Evolutionary conservation across 2,113 vertebrate genomes (phyloP).

Genomic region (Salvelinus sp.): DNA sequence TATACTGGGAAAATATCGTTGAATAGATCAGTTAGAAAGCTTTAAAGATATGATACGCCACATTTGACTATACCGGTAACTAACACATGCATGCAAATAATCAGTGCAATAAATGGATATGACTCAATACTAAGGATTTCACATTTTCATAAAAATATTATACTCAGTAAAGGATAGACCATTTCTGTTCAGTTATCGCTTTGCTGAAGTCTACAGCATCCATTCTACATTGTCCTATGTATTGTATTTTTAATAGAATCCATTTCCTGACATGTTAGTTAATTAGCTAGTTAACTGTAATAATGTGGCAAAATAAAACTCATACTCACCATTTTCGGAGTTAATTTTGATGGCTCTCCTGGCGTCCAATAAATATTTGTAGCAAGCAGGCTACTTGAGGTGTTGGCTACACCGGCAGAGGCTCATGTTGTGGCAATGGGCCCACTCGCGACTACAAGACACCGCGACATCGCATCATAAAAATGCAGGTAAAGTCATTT

Average conservation of each 20-base stretch:
- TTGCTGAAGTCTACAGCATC: neutral
- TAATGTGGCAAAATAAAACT: neutral
- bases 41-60: no score
- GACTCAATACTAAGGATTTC: no score
- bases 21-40: no score
- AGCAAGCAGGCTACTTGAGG: slow-evolving; percentile 38
- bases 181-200: neutral
- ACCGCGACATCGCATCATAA: slow-evolving; percentile 31
- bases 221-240: neutral
- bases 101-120: no score
- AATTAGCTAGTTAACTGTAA: neutral
- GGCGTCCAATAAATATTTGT: slow-evolving; percentile 40
- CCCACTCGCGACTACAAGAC: neutral
- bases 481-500: neutral
- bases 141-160: no score
- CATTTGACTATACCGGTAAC: no score
- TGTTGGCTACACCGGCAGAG: slow-evolving; percentile 40
- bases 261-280: neutral
- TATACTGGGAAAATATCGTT: no score
- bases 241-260: neutral
- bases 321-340: slow-evolving; percentile 66
- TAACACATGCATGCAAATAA: no score
- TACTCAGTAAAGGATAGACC: no score
- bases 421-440: slow-evolving; percentile 44
- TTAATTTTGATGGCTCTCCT: slow-evolving; percentile 24